Percentiles rank a stretch among this genome's conserved stretches.
phyloP scores from a whole-genome alignment of 1,140 invertebrate species.

The Eumeta japonica region DNA sequence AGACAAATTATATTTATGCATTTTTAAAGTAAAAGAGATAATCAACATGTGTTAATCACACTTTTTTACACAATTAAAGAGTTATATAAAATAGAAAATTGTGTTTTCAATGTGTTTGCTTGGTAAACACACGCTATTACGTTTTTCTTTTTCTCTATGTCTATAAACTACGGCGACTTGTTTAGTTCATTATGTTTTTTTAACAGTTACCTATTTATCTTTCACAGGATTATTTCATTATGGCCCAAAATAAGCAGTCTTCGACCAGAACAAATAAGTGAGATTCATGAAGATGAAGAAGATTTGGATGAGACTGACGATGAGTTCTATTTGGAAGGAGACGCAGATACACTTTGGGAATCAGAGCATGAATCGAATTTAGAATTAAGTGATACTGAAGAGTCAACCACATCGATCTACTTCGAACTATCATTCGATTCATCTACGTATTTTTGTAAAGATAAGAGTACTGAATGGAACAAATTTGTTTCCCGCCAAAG shows the following conservation, averaged over 20 bases:
- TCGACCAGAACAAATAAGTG: neutral
- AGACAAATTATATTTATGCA: no score
- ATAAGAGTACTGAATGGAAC: conserved; percentile 1
- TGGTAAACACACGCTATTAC: neutral
- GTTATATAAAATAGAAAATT: no score
- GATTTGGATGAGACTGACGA: neutral
- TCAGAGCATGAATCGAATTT: neutral
- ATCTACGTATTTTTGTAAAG: conserved; percentile 1
- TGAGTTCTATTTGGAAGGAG: neutral
- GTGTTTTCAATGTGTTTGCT: neutral
- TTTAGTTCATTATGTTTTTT: neutral
- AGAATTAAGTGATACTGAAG: conserved; percentile 1
- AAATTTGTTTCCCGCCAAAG: neutral
- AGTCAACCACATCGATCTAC: conserved; percentile 1
- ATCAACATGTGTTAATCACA: no score
- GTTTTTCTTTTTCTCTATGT: neutral
- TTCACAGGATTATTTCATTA: conserved; percentile 1
- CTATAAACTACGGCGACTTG: neutral
- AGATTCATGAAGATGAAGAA: neutral
- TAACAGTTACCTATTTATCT: neutral
- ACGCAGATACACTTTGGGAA: neutral
- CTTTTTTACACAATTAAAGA: no score
- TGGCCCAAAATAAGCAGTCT: conserved; percentile 1
- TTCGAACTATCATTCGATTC: neutral
- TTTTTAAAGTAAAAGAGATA: no score